Evolutionary conservation across 2,797 vertebrate species (phyloP).

Genomic region (Sebastiscus albofasciatus): DNA sequence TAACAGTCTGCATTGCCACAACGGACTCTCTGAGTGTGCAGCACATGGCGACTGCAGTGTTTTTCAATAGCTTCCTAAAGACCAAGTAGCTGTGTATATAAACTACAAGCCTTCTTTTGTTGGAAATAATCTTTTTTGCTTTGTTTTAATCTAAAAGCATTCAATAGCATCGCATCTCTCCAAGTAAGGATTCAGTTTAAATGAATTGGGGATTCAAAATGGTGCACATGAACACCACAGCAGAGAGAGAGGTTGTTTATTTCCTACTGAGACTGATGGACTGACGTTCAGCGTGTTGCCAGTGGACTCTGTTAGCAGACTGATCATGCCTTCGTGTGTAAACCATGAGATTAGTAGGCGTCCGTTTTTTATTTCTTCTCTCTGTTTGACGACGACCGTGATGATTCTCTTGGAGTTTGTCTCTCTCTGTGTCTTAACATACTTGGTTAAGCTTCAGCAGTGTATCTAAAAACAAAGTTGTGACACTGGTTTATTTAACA

Average conservation of each 20-base stretch:
- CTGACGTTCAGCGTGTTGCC: conserved; percentile 16
- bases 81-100: conserved; percentile 70
- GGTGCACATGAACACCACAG: conserved; percentile 21
- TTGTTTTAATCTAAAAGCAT: conserved; percentile 29
- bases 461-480: conserved; percentile 66
- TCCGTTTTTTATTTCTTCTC: conserved; percentile 24
- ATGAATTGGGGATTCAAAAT: conserved; percentile 32
- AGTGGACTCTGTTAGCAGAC: conserved; percentile 39
- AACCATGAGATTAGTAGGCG: conserved; percentile 18
- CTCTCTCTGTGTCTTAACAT: conserved; percentile 65
- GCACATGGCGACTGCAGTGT: conserved; percentile 39
- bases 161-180: conserved; percentile 24
- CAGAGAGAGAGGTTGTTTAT: conserved; percentile 13
- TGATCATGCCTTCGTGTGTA: conserved; percentile 26
- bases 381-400: conserved; percentile 23
- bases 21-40: conserved; percentile 11
- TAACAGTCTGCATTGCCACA: conserved; percentile 5
- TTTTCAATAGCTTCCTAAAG: conserved; percentile 55
- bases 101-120: conserved; percentile 46
- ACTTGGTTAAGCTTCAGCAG: conserved; percentile 62
- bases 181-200: conserved; percentile 25
- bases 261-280: conserved; percentile 25
- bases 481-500: conserved; percentile 80
- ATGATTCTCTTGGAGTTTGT: conserved; percentile 21
- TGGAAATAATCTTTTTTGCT: conserved; percentile 38